Base-by-base conservation (phyloP, 2,888 invertebrate genomes). In the Oxytorus armatus region DNA sequence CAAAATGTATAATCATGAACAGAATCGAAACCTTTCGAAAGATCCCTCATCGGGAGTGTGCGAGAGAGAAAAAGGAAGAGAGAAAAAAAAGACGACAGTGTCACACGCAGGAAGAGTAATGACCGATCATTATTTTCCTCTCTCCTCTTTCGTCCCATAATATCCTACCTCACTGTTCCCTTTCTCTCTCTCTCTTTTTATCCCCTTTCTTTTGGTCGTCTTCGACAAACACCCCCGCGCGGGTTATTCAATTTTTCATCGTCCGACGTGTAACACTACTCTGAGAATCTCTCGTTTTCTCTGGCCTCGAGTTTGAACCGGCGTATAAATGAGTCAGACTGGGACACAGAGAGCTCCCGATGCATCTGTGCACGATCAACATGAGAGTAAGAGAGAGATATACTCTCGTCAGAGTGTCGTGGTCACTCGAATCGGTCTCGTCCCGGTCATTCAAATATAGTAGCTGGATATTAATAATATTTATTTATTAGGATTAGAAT, bases 381-480 rank as follows among this genome's bases (percentile, higher is more conserved):
- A 55, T 47, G 25, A 55, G 25, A 75, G 57, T 44, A 16, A 44
- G 7, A 29, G 29, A 51, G 36, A 66, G 42, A 68, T 18, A 61
- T 47, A 61, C 11, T 59, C 68, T 69, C 76, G 69, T 70, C 73
- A 51, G 76, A 61, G 68, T 59, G 65, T 69, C 75, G 70, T 53
- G 39, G 53, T 21, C 51, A 49, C 65, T 44, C 36, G 25, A 39
- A 3, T 36, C 36, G 36, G 55, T 39, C 21, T 29, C 66, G 49
- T 42, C 44, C 23, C 59, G 55, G 63, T 74, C 80, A 84, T 85
- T 81, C 82, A 83, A 84, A 84, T 84, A 73, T 83, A 81, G 82
- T 79, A 77, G 83, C 82, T 59, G 80, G 77, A 82, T 86, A 87
- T 87, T 85, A 87, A 86, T 85, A 86, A 85, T 85, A 85, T 86